phyloP scores from a whole-genome alignment of 2,113 vertebrate species.

The Trichechus manatus region DNA sequence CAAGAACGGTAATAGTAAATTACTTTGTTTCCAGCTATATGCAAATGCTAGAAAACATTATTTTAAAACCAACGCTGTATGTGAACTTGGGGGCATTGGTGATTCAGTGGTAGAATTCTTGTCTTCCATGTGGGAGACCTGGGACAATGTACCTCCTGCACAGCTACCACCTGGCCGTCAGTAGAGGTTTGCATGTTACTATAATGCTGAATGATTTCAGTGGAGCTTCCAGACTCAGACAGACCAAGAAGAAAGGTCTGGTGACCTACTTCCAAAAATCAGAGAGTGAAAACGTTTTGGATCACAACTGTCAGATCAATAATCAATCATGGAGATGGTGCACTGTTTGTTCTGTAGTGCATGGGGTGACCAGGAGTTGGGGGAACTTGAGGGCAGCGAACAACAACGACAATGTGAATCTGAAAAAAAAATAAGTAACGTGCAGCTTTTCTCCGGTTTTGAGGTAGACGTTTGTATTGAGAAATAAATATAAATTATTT shows the following conservation, averaged over 20 bases:
- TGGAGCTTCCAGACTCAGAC: not conserved
- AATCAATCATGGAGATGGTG: not conserved
- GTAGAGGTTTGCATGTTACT: not conserved
- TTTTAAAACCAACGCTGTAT: not conserved
- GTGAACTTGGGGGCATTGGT: not conserved
- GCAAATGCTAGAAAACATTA: not conserved
- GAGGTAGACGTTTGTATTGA: not conserved
- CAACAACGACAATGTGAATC: not conserved
- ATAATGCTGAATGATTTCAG: not conserved
- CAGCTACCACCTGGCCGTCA: not conserved
- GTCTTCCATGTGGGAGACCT: not conserved
- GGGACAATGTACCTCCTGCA: too few relatives aligned
- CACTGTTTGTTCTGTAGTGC: not conserved
- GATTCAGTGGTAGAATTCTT: not conserved
- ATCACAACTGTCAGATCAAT: not conserved
- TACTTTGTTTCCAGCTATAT: constrained; percentile 37
- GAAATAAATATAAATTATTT: not conserved
- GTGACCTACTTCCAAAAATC: not conserved
- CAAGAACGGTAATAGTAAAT: constrained; percentile 93
- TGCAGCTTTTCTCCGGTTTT: not conserved
- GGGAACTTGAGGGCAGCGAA: not conserved
- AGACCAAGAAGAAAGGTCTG: not conserved
- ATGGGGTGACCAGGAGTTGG: not conserved
- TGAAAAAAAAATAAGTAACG: not conserved
- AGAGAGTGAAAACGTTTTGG: not conserved